Conservation (phyloP, 2,797 vertebrate species). For the Sebastes taczanowskii region DNA sequence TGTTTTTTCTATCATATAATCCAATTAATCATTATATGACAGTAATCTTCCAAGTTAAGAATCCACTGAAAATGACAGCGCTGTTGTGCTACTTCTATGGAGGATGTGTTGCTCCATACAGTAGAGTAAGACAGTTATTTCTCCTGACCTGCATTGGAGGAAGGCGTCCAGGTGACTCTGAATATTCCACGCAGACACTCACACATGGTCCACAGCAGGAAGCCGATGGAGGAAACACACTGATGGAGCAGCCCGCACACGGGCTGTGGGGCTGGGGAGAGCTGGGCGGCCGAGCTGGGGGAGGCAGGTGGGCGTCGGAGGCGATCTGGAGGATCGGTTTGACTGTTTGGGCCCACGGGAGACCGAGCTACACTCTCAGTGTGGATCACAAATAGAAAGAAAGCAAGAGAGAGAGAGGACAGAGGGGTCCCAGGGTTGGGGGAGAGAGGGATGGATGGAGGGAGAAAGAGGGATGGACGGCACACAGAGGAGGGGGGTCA, state of each 20-base stretch:
- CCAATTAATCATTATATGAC: background rate
- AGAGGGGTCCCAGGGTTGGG: conserved; percentile 12
- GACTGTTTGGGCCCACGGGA: conserved; percentile 42
- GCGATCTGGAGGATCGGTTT: conserved; percentile 22
- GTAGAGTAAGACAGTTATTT: background rate
- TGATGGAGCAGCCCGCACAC: conserved; percentile 43
- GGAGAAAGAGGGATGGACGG: background rate
- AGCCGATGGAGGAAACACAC: conserved; percentile 41
- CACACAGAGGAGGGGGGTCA: background rate
- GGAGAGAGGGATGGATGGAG: conserved; percentile 28
- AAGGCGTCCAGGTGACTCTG: conserved; percentile 83
- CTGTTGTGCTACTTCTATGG: background rate
- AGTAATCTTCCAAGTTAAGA: background rate
- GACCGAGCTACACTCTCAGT: conserved; percentile 34
- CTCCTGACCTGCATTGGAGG: conserved; percentile 81
- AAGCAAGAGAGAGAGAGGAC: conserved; percentile 9
- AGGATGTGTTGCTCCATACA: background rate
- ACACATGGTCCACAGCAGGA: conserved; percentile 79
- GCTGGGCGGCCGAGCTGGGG: conserved; percentile 32
- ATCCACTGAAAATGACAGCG: background rate
- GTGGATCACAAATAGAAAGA: conserved; percentile 33
- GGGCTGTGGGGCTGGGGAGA: conserved; percentile 35
- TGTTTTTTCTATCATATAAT: background rate
- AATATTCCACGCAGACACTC: conserved; percentile 87
- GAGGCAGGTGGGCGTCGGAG: conserved; percentile 33